phyloP scores from a whole-genome alignment of 1,140 invertebrate genomes.

The Lasioglossum baleicum region DNA sequence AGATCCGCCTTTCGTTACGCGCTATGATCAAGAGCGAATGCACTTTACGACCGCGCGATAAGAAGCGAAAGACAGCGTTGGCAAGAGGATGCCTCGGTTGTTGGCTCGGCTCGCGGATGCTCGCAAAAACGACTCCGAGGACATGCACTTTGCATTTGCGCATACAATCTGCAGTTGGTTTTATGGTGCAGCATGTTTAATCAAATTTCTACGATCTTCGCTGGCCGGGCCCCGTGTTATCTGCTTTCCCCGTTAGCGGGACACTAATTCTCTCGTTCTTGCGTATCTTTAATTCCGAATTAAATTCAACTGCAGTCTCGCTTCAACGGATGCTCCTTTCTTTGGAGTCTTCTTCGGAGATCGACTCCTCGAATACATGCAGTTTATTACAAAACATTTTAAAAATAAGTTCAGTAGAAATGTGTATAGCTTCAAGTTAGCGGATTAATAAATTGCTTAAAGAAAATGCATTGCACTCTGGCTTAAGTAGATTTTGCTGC shows the following conservation, averaged over 20 bases:
- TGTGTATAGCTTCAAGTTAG: too few species aligned
- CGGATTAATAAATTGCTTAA: too few species aligned
- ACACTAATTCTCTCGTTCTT: conserved; percentile 2
- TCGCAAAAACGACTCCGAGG: conserved; percentile 35
- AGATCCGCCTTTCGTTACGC: conserved; percentile 34
- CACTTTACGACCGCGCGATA: conserved; percentile 39
- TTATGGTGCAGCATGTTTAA: conserved; percentile 11
- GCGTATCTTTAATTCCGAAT: neutral
- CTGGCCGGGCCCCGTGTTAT: neutral
- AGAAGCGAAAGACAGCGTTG: conserved; percentile 44
- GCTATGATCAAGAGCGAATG: conserved; percentile 39
- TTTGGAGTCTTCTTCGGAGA: neutral
- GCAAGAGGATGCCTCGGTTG: conserved; percentile 39
- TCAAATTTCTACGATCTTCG: conserved; percentile 21
- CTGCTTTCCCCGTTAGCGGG: neutral
- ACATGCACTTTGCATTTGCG: conserved; percentile 37
- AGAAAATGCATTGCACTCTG: too few species aligned
- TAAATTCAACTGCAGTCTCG: neutral
- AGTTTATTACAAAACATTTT: neutral
- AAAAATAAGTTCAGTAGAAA: too few species aligned
- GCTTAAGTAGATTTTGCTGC: too few species aligned
- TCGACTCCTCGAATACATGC: neutral
- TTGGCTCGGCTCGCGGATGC: conserved; percentile 26
- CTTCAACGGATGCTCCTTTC: neutral
- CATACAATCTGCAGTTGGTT: conserved; percentile 43